Base-by-base conservation (phyloP, 1,140 invertebrate genomes). In the Caenorhabditis tropicalis region DNA sequence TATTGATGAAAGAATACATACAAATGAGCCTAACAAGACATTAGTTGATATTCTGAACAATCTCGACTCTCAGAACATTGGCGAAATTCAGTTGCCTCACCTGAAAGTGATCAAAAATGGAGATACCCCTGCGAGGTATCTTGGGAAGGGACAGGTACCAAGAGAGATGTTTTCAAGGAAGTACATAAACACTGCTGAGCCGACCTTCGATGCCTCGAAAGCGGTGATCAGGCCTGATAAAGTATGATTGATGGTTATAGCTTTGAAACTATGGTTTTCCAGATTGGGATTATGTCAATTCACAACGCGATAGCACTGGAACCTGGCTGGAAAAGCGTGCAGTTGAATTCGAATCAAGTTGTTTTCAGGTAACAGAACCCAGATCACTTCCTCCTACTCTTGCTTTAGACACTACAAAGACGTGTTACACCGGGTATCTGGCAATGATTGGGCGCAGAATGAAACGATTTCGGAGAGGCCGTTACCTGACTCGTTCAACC, bases 271-370 rank as follows among this genome's bases (percentile, higher is more conserved):
- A n/a, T 56, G 27, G n/a, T 27, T 33, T 36, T 65, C 36, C 58
- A 65, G 58, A 65, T 65, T 19, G 58, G 58, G 36, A 65, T 65
- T 36, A 65, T 65, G 58, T 65, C 29, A 16, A 65, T 65, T 39
- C 58, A 65, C 16, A 16, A 65, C 2, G 58, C 31, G 7, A 65
- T 65, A 9, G 58, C 58, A 9, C 27, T 65, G 58, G 58, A 65
- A 21, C 58, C 58, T 2, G 33, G 58, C 6, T 65, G 19, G 16
- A 65, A 65, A 36, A 65, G 31, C 19, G 10, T 65, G 12, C 12
- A 36, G 27, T 16, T 39, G 29, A 31, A 65, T 56, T 24, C 21
- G 7, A 27, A 27, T 6, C 12, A 24, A 1, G 21, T 56, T 12
- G 24, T 1, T 56, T 65, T 65, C 16, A 33, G 58, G 58, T 65